Evolutionary conservation across 2,888 invertebrate species (phyloP).

Genomic region (Ophion ventricosus): DNA sequence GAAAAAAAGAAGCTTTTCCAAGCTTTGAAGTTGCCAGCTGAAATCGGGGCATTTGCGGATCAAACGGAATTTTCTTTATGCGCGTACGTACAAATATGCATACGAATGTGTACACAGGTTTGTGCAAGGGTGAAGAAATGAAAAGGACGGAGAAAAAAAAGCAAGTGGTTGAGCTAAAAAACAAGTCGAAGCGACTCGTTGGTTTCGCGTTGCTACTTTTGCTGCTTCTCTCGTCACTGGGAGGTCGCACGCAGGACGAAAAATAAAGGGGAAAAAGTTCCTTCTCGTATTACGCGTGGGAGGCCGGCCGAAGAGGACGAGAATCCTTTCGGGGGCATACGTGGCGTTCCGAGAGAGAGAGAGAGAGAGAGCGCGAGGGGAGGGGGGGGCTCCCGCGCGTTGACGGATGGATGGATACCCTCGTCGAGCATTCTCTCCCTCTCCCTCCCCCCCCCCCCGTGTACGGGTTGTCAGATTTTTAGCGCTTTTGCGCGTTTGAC

Average conservation of each 20-base stretch:
- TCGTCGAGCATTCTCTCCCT: constrained; percentile 16
- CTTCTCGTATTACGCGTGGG: constrained; percentile 28
- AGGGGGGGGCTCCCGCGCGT: neutral
- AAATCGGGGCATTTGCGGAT: constrained; percentile 55
- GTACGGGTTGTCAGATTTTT: constrained; percentile 31
- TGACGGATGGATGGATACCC: constrained; percentile 51
- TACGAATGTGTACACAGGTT: constrained; percentile 21
- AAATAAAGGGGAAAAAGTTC: constrained; percentile 59
- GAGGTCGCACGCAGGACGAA: constrained; percentile 48
- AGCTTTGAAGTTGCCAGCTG: constrained; percentile 59
- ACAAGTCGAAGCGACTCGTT: constrained; percentile 33
- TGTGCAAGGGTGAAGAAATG: constrained; percentile 45
- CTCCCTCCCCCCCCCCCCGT: neutral
- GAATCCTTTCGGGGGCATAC: constrained; percentile 50
- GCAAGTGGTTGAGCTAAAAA: constrained; percentile 32
- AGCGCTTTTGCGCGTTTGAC: constrained; percentile 64
- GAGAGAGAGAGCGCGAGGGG: constrained; percentile 16
- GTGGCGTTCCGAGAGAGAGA: neutral
- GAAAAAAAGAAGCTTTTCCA: constrained; percentile 56
- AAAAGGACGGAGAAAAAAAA: constrained; percentile 41
- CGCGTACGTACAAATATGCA: constrained; percentile 18
- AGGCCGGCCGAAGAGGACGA: constrained; percentile 5
- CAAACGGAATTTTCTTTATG: constrained; percentile 61
- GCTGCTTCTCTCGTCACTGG: constrained; percentile 38
- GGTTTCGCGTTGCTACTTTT: constrained; percentile 44